Evolutionary conservation across 2,113 vertebrate species (phyloP).

Genomic region (Zosterops lateralis): DNA sequence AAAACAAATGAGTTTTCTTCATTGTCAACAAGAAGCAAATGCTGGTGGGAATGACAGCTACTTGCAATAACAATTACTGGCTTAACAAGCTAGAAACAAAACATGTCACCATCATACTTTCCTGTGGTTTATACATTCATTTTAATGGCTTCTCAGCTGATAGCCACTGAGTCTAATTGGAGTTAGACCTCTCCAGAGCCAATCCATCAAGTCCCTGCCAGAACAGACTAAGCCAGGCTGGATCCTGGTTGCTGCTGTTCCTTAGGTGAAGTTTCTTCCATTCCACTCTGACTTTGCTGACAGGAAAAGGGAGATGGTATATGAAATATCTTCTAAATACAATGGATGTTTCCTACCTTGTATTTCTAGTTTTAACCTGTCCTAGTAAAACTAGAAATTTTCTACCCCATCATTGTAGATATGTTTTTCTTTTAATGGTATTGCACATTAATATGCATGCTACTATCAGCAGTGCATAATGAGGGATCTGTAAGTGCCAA

Average conservation of each 20-base stretch:
- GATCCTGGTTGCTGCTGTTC: background rate
- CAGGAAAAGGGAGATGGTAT: background rate
- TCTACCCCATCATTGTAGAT: background rate
- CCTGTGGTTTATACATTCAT: background rate
- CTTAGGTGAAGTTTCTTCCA: background rate
- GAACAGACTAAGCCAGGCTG: background rate
- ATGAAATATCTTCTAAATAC: background rate
- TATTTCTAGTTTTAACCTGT: background rate
- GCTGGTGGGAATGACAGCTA: constrained; percentile 36
- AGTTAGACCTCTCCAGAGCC: background rate
- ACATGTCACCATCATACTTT: background rate
- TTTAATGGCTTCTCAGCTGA: constrained; percentile 1
- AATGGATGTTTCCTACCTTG: background rate
- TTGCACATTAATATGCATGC: background rate
- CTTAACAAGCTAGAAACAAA: constrained; percentile 61
- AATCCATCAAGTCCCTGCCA: background rate
- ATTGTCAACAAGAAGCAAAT: constrained; percentile 44
- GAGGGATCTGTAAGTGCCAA: background rate
- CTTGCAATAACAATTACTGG: constrained; percentile 51
- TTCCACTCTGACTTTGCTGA: background rate
- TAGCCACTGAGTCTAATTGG: background rate
- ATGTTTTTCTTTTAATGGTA: background rate
- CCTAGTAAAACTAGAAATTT: background rate
- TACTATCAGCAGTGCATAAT: background rate
- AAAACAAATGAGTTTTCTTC: constrained; percentile 51